These are phyloP conservation scores for Trachelus iudaicus DNA, from an alignment of 2,888 invertebrate species.

Conservation along the genomic window DNA sequence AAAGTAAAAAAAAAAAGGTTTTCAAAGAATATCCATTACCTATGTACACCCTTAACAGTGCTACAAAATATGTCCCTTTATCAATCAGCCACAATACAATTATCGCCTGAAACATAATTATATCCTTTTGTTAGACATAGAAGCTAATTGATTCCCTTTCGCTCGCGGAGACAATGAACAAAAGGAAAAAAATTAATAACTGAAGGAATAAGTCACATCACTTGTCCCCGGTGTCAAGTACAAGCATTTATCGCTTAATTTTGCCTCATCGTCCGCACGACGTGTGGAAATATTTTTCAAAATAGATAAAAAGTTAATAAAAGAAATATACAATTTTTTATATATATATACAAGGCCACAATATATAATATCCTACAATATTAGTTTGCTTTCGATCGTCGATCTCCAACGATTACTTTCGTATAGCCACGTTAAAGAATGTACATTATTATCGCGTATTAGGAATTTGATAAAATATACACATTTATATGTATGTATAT, in stretches of 20 bases:
- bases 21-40: conserved; percentile 48
- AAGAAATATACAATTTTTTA: not conserved
- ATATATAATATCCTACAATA: not conserved
- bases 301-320: not conserved
- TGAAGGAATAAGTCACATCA: no score
- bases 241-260: no score
- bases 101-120: conserved; percentile 64
- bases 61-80: conserved; percentile 57
- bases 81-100: conserved; percentile 58
- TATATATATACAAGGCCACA: not conserved
- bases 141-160: conserved; percentile 21
- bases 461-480: not conserved
- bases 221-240: no score
- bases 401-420: not conserved
- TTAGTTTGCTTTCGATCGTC: not conserved
- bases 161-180: conserved; percentile 29
- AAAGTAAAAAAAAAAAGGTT: conserved; percentile 25
- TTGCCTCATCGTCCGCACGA: no score
- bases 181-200: conserved; percentile 26
- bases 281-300: no score
- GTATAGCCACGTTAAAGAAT: not conserved
- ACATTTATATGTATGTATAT: not conserved
- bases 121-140: conserved; percentile 20
- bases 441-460: not conserved
- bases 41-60: conserved; percentile 55